Evolutionary conservation across 1,140 invertebrate genomes (phyloP).

Genomic region (Agrypnia vestita): DNA sequence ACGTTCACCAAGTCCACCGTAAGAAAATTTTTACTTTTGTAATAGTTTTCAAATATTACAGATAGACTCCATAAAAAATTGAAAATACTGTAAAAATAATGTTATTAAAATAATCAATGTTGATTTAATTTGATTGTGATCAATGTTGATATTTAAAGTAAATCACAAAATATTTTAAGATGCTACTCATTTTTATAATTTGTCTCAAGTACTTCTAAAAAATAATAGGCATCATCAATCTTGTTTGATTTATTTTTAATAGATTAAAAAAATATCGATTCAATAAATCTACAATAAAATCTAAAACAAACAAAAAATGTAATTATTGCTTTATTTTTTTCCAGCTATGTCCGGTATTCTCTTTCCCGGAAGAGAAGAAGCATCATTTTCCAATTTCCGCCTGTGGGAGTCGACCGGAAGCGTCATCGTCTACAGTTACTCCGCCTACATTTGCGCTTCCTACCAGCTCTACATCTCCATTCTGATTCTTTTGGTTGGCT

Average conservation of each 20-base stretch:
- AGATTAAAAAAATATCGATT: background rate
- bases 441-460: constrained; percentile 84
- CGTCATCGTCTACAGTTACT: constrained; percentile 87
- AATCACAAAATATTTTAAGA: too few relatives aligned
- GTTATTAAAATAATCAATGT: too few relatives aligned
- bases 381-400: constrained; percentile 94
- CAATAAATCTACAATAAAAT: constrained; percentile 1
- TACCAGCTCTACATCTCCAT: constrained; percentile 85
- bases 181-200: too few relatives aligned
- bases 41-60: too few relatives aligned
- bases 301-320: background rate
- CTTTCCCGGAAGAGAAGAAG: constrained; percentile 89
- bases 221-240: too few relatives aligned
- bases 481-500: constrained; percentile 81
- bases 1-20: too few relatives aligned
- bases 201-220: too few relatives aligned
- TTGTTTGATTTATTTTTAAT: background rate
- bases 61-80: too few relatives aligned
- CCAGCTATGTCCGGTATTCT: constrained; percentile 91
- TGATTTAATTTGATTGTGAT: too few relatives aligned
- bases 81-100: too few relatives aligned
- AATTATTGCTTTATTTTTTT: constrained; percentile 21
- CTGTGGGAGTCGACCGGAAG: constrained; percentile 94
- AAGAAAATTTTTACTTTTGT: too few relatives aligned
- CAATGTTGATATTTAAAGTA: too few relatives aligned